Conservation (phyloP, 2,797 vertebrate species). For the Otolemur crassicaudatus region DNA sequence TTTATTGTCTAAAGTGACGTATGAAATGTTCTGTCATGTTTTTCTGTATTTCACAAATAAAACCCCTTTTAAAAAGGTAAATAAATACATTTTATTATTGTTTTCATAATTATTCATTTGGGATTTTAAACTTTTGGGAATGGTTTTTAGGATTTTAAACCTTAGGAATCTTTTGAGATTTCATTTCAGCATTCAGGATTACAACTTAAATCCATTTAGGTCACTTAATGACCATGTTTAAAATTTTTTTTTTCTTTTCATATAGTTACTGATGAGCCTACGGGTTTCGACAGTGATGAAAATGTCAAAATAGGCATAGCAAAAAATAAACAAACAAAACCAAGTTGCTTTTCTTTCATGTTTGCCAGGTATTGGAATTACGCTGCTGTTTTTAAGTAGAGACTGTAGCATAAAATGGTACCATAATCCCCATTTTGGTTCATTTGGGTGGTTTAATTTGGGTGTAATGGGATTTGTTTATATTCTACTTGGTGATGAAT, state of each 20-base stretch:
- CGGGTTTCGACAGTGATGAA: conserved; percentile 27
- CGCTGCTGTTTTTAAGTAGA: conserved; percentile 56
- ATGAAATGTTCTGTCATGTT: background rate
- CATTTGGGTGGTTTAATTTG: conserved; percentile 38
- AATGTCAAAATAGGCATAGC: background rate
- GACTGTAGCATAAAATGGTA: conserved; percentile 44
- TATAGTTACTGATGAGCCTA: conserved; percentile 26
- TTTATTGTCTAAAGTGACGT: background rate
- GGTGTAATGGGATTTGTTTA: conserved; percentile 67
- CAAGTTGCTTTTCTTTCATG: conserved; percentile 42
- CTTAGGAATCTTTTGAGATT: background rate
- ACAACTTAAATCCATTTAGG: background rate
- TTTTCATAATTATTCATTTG: background rate
- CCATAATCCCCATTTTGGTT: conserved; percentile 66
- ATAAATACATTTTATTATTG: background rate
- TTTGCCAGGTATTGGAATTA: conserved; percentile 47
- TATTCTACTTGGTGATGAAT: conserved; percentile 68
- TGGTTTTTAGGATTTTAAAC: background rate
- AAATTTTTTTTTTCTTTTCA: background rate
- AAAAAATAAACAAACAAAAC: background rate
- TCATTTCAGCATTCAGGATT: background rate
- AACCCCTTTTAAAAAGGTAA: background rate
- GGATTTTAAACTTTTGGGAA: background rate
- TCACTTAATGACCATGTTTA: background rate
- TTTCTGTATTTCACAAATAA: background rate